Evolutionary conservation across 2,888 invertebrate genomes (phyloP), one percentile per base, ranked within the genome.

Genomic region (Apodemia duryi): DNA sequence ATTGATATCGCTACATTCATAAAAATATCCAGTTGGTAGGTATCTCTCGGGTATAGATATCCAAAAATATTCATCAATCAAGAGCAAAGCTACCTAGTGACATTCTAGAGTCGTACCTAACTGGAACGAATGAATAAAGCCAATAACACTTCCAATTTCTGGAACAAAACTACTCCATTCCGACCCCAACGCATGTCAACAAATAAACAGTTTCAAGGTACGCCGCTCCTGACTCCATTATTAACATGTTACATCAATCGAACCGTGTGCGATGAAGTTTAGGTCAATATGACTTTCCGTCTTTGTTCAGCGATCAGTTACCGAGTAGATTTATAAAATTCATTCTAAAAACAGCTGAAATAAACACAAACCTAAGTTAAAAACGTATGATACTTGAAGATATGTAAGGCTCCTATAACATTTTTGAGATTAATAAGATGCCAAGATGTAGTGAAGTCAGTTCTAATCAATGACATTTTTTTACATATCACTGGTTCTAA

Each of bases 171-270:
- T 41, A 54, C 6, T 32, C 54, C 54, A 32, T 29, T 29, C 5
- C 54, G 10, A 54, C 11, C 29, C 41, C 1, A 54, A 9, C 52
- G 29, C 54, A 54, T 29, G 28, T 29, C 29, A 54, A 54, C 54
- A 54, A 52, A 52, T 9, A 52, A 54, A 54, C 29, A 54, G 54
- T 54, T 54, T 52, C 52, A 54, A 11, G 54, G 54, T 54, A 29
- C 54, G 29, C 54, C 54, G 54, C 54, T 54, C 54, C 54, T 29
- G 29, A 6, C 9, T 54, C 28, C 11, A 6, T 54, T 54, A 54
- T 54, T 54, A 54, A 54, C 28, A 5, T 29, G 29, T 54, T 54
- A 28, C 54, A 29, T 32, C 29, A 54, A 54, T 54, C 10, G 54
- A 54, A 29, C 29, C 29, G 54, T 54, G 13, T 46, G 4, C 46